Evolutionary conservation across 2,797 vertebrate genomes (phyloP).

Genomic region (Chrysocyon brachyurus): DNA sequence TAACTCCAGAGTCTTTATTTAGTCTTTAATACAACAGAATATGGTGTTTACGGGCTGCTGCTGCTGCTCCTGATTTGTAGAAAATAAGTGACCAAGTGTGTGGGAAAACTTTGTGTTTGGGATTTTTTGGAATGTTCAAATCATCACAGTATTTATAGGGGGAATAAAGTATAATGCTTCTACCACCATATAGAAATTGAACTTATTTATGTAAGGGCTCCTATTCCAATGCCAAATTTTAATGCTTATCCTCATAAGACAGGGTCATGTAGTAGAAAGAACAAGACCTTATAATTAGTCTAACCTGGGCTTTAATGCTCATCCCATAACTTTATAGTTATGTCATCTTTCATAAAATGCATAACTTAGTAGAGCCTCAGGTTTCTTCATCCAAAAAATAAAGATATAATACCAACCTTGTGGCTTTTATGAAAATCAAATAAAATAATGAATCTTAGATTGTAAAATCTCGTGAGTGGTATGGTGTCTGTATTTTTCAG

Average conservation of each 20-base stretch:
- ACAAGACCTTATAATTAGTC: not conserved
- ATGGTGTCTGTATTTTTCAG: not conserved
- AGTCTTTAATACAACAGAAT: not conserved
- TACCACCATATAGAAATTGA: not conserved
- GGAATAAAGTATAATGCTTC: not conserved
- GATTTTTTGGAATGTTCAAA: not conserved
- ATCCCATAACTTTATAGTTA: not conserved
- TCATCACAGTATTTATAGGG: not conserved
- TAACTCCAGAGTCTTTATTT: not conserved
- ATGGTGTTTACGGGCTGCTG: not conserved
- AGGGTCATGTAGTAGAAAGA: not conserved
- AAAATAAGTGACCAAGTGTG: not conserved
- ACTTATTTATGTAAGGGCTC: not conserved
- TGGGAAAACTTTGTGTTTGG: not conserved
- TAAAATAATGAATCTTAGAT: not conserved
- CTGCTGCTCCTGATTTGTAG: not conserved
- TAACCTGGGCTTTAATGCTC: not conserved
- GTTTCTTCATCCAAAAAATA: conserved; percentile 35
- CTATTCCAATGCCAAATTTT: not conserved
- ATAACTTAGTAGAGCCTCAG: not conserved
- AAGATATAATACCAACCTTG: not conserved
- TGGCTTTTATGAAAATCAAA: not conserved
- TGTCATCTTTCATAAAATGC: not conserved
- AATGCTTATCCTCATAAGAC: not conserved
- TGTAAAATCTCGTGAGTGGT: not conserved